Base-by-base conservation (phyloP, 2,888 invertebrate genomes). In the Imbricaverruca yamaguchii region DNA sequence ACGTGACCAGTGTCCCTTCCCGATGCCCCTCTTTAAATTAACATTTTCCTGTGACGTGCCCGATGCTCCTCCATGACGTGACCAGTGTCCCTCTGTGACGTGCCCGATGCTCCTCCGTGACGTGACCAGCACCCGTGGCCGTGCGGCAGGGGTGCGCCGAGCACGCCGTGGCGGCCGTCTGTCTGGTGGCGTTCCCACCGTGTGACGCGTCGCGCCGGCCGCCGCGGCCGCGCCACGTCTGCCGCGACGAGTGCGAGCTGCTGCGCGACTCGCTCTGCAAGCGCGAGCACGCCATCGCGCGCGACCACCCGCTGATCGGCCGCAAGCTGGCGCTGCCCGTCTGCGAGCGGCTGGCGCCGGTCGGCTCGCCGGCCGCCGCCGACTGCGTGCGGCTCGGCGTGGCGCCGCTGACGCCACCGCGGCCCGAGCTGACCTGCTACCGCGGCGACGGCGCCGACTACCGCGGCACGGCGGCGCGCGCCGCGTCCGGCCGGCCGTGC, bases 211-310 rank as follows among this genome's bases (percentile, higher is more conserved):
- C 83, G 11, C 81, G 59, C 67, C 84, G 84, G 10, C 86, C 96
- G 8, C 90, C 92, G 84, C 89, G 94, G 83, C 15, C 39, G 39
- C 74, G 74, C 74, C 53, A 8, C 21, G 93, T 98, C 80, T 98
- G 98, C 86, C 92, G 94, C 83, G 92, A 95, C 85, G 98, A 98
- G 87, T 98, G 98, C 88, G 94, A 96, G 86, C 90, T 95, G 83
- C 88, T 98, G 83, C 96, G 97, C 87, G 93, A 94, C 87, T 95
- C 96, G 85, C 89, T 97, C 65, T 98, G 98, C 86, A 92, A 93
- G 85, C 92, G 92, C 85, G 98, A 98, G 86, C 97, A 97, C 88
- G 94, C 95, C 0, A 94, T 97, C 85, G 97, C 97, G 3, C 96
- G 96, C 86, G 89, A 94, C 84, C 96, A 97, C 89, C 94, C 94